Conservation (phyloP, 2,797 vertebrate genomes). For the Acipenser oxyrinchus region DNA sequence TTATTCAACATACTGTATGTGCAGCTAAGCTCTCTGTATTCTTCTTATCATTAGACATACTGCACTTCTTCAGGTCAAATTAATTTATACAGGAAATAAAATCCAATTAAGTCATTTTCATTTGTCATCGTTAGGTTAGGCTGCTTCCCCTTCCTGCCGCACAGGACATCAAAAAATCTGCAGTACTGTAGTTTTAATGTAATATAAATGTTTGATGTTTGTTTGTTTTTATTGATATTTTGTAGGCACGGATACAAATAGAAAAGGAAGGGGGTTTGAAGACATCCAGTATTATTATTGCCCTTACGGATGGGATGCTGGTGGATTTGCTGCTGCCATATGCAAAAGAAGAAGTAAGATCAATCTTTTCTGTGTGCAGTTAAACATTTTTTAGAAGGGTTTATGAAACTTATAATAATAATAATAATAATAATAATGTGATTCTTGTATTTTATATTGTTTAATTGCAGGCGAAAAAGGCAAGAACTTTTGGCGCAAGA, state of each 20-base stretch:
- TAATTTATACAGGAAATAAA: no score
- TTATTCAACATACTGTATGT: no score
- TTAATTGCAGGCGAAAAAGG: conserved; percentile 60
- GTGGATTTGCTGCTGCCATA: conserved; percentile 61
- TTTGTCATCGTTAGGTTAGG: no score
- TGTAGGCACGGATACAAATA: conserved; percentile 71
- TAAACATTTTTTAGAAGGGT: background rate
- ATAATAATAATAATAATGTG: background rate
- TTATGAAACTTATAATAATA: background rate
- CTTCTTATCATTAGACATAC: no score
- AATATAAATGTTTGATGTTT: background rate
- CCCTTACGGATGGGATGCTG: conserved; percentile 85
- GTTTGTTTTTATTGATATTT: conserved; percentile 14
- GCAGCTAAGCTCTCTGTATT: no score
- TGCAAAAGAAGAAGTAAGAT: conserved; percentile 64
- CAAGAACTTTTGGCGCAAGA: conserved; percentile 72
- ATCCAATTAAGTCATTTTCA: no score
- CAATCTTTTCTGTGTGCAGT: background rate
- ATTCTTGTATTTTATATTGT: conserved; percentile 8
- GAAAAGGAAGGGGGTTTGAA: conserved; percentile 47
- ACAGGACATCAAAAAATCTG: no score
- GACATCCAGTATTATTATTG: conserved; percentile 84
- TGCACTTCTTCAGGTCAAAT: no score
- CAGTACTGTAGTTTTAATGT: background rate
- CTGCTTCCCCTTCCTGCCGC: no score